Base-by-base conservation (phyloP, 2,113 vertebrate genomes). In the Myotis lucifugus region DNA sequence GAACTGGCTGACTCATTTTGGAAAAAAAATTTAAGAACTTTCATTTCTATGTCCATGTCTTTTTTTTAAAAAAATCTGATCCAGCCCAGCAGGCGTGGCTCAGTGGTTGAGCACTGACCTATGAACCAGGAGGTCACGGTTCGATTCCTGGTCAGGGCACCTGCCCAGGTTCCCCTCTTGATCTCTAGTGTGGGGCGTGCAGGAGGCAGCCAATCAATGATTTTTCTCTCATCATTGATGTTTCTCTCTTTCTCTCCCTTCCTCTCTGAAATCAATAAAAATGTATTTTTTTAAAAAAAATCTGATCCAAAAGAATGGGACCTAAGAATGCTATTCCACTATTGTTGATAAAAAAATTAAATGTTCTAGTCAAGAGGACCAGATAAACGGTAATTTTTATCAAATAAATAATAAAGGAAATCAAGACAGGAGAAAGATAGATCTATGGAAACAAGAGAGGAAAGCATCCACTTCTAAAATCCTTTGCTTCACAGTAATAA, bases 21-120 rank as follows among this genome's bases (percentile, higher is more conserved):
- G 59, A 87, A 78, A 73, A 93, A 70, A 32, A n/a, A 64, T n/a
- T 88, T 81, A 66, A 78, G 40, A 91, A 85, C 37, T 88, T 91
- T 23, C 8, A 76, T 66, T 93, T 94, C 66, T 95, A 76, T 2
- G 37, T 7, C 18, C n/a, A 17, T 37, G 34, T 14, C n/a, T 82
- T 91, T 66, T 91, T 89, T 17, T 23, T 34, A 59, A 59, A 59
- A 40, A 40, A 59, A 92, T 56, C n/a, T 46, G 52, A 89, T 59
- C 85, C 46, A 37, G 56, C 19, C 56, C 56, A 59, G 56, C 21
- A 23, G 56, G 56, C 8, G 3, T 59, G 21, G 56, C 56, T 59
- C 21, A 59, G 56, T 59, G 56, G 56, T 56, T 56, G 54, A 56
- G 54, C 18, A 56, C 5, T 56, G 54, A 56, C 54, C 54, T 21